A percentile compares a stretch with the other conserved stretches of the same genome.
Evolutionary conservation across 1,140 invertebrate species (phyloP).

Genomic region (Heliconius eleuchia): DNA sequence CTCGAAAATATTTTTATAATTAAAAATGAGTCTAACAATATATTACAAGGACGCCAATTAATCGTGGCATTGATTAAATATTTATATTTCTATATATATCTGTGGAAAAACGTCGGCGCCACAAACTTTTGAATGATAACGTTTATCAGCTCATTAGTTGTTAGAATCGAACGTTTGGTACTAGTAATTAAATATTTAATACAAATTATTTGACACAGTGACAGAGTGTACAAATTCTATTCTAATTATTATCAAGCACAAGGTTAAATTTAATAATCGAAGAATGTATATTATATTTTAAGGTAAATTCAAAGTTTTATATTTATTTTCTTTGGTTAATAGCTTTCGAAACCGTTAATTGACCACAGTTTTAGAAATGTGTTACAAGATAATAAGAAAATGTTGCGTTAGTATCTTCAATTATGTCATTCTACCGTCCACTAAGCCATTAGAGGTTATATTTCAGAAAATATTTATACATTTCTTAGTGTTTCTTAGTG

Average conservation of each 20-base stretch:
- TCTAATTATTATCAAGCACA: not conserved
- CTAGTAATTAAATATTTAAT: not conserved
- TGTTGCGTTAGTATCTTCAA: too few relatives aligned
- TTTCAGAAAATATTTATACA: not conserved
- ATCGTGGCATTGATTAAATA: conserved; percentile 20
- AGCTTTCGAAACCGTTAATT: too few relatives aligned
- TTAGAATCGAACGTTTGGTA: not conserved
- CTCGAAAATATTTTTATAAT: not conserved
- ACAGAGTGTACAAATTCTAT: not conserved
- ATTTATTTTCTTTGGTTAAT: too few relatives aligned
- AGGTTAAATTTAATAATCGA: not conserved
- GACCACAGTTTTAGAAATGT: too few relatives aligned
- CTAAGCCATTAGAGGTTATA: too few relatives aligned
- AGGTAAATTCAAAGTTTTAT: not conserved
- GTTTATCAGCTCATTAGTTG: conserved; percentile 26
- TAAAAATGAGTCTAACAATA: conserved; percentile 10
- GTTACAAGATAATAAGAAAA: too few relatives aligned
- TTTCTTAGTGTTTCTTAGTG: not conserved
- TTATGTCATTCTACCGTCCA: too few relatives aligned
- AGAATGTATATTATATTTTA: not conserved
- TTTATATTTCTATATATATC: not conserved
- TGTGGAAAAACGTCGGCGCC: conserved; percentile 25
- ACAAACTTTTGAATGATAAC: conserved; percentile 28
- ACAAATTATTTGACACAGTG: not conserved
- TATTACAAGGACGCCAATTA: conserved; percentile 26